Conservation (phyloP, 2,888 invertebrate genomes). For the Dryococelus australis region DNA sequence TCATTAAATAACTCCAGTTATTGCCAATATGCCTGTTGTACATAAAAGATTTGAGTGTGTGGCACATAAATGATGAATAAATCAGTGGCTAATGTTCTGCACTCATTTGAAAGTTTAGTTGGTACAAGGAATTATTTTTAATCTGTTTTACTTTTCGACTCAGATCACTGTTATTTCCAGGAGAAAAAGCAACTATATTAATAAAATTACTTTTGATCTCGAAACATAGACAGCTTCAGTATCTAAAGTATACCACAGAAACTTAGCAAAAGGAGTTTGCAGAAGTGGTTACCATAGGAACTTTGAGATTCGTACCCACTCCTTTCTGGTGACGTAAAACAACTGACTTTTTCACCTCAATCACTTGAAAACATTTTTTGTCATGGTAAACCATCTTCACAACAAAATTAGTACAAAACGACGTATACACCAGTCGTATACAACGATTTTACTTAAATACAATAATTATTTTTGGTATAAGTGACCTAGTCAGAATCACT, state of each 20-base stretch:
- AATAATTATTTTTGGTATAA: background rate
- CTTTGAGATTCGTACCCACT: background rate
- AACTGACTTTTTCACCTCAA: background rate
- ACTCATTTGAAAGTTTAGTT: too few species aligned
- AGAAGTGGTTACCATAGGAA: conserved; percentile 16
- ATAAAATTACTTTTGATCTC: background rate
- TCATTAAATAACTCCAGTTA: too few species aligned
- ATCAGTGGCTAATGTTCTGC: too few species aligned
- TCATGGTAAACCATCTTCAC: background rate
- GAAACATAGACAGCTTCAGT: background rate
- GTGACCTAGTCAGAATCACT: background rate
- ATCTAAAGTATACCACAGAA: background rate
- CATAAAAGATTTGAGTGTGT: too few species aligned
- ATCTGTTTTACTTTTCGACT: too few species aligned
- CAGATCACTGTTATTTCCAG: too few species aligned
- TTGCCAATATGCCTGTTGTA: too few species aligned
- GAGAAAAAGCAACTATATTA: too few species aligned
- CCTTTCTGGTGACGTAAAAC: background rate
- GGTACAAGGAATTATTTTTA: too few species aligned
- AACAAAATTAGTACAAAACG: background rate
- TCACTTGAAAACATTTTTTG: background rate
- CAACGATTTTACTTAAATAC: background rate
- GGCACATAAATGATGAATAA: too few species aligned
- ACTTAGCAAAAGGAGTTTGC: background rate
- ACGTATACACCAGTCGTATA: background rate